Percentiles rank a stretch among this genome's conserved stretches.
phyloP scores from a whole-genome alignment of 2,888 invertebrate genomes.

The Tipula vernalis region DNA sequence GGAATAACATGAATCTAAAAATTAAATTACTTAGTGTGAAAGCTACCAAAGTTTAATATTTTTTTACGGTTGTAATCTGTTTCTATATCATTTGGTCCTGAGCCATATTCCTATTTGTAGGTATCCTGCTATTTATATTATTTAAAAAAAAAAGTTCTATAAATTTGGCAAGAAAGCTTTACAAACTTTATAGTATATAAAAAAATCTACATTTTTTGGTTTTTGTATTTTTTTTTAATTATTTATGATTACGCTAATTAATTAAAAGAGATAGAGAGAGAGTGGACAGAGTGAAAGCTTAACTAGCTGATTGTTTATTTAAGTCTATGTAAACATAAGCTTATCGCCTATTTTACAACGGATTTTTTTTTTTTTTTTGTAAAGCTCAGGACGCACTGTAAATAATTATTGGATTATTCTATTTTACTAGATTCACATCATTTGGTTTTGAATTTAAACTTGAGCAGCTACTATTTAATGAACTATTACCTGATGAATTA shows the following conservation, averaged over 20 bases:
- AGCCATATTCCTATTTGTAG: neutral
- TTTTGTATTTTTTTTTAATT: no score
- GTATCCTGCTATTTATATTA: neutral
- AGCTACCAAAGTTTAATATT: neutral
- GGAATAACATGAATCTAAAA: neutral
- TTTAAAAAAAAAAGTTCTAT: neutral
- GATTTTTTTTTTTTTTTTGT: neutral
- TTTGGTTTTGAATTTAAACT: neutral
- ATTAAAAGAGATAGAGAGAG: neutral
- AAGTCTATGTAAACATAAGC: neutral
- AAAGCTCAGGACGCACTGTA: neutral
- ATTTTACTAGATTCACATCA: neutral
- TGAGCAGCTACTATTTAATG: constrained; percentile 7
- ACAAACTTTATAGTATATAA: neutral
- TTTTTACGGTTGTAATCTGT: neutral
- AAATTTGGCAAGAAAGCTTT: neutral
- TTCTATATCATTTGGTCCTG: neutral
- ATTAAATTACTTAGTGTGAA: neutral
- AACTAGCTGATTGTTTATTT: neutral
- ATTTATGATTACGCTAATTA: neutral
- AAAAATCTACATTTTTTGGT: neutral
- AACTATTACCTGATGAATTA: constrained; percentile 7
- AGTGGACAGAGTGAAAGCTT: neutral
- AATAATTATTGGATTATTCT: neutral
- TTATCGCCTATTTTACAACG: neutral